Evolutionary conservation across 2,797 vertebrate species (phyloP).

Genomic region (Amblyraja radiata): DNA sequence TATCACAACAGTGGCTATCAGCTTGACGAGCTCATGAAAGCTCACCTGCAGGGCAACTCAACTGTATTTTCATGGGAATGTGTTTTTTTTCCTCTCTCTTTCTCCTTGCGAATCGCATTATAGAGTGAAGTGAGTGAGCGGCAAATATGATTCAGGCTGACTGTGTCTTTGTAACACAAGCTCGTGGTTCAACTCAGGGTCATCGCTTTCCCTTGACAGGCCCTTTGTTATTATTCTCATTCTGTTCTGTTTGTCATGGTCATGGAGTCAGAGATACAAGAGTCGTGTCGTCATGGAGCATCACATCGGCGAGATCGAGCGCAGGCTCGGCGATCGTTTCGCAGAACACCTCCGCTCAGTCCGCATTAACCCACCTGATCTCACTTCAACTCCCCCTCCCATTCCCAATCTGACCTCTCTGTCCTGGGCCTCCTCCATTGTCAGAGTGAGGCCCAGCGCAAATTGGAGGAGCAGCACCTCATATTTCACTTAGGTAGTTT

Average conservation of each 20-base stretch:
- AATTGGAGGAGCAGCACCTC: too few species aligned
- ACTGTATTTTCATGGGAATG: not conserved
- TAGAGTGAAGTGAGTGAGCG: not conserved
- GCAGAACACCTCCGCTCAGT: too few species aligned
- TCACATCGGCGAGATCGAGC: too few species aligned
- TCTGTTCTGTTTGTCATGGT: not conserved
- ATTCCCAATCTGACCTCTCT: too few species aligned
- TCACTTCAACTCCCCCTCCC: too few species aligned
- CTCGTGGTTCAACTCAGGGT: not conserved
- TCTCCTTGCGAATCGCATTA: not conserved
- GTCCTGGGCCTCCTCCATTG: too few species aligned
- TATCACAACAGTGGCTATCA: constrained; percentile 11
- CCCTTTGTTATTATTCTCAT: not conserved
- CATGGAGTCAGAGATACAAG: too few species aligned
- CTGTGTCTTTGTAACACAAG: not conserved
- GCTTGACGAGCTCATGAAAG: not conserved
- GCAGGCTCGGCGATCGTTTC: too few species aligned
- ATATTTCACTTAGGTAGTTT: too few species aligned
- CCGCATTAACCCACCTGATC: too few species aligned
- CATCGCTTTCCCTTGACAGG: not conserved
- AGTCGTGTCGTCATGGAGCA: too few species aligned
- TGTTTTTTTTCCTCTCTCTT: not conserved
- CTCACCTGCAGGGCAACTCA: not conserved
- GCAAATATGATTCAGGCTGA: not conserved
- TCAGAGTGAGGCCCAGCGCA: too few species aligned